Conservation (phyloP, 1,140 invertebrate species). For the Anadara kagoshimensis region DNA sequence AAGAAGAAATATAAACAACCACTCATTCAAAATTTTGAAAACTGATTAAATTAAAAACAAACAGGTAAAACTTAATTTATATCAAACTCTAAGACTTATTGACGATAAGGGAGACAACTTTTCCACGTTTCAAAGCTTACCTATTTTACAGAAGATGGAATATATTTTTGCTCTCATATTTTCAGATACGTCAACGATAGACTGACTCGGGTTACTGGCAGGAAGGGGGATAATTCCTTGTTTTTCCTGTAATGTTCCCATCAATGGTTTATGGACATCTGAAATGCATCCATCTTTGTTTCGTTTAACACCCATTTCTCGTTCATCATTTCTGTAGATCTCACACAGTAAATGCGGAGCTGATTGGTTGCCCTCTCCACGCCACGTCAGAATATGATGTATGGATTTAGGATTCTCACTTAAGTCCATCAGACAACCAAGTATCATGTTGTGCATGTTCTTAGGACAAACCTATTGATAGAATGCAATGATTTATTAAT, state of each 20-base stretch:
- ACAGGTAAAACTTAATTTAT: no score
- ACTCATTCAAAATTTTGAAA: no score
- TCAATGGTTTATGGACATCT: constrained; percentile 65
- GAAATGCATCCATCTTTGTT: constrained; percentile 65
- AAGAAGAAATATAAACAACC: no score
- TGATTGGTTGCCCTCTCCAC: constrained; percentile 64
- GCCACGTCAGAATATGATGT: constrained; percentile 70
- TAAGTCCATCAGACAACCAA: constrained; percentile 72
- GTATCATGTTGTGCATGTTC: constrained; percentile 71
- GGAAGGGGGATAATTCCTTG: constrained; percentile 62
- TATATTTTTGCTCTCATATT: constrained; percentile 74
- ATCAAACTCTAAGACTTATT: no score
- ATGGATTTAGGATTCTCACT: constrained; percentile 73
- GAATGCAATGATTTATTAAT: no score
- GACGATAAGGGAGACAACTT: no score
- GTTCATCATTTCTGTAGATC: constrained; percentile 72
- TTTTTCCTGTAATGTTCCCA: constrained; percentile 67
- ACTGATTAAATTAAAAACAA: no score
- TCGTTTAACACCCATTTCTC: constrained; percentile 67
- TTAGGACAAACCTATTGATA: constrained; percentile 66
- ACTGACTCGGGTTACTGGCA: constrained; percentile 65
- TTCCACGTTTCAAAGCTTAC: constrained; percentile 38
- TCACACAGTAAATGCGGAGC: constrained; percentile 73
- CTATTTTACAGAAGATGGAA: constrained; percentile 72
- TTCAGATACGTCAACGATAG: constrained; percentile 73